Evolutionary conservation across 2,888 invertebrate species (phyloP).

Genomic region (Rosalia funebris): DNA sequence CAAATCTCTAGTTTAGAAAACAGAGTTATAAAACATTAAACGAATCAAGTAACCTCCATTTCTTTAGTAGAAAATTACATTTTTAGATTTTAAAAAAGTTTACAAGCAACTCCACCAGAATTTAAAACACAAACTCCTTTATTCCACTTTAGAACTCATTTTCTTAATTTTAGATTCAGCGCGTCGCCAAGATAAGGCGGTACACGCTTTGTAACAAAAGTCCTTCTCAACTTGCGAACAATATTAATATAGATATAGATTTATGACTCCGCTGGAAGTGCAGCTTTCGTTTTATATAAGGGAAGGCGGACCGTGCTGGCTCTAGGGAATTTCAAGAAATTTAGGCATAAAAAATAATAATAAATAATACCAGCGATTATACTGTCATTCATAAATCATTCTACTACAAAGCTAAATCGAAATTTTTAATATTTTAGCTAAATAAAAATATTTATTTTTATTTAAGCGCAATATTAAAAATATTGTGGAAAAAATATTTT

Average conservation of each 20-base stretch:
- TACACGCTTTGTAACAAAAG: slow-evolving; percentile 26
- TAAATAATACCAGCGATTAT: slow-evolving; percentile 19
- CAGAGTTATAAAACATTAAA: slow-evolving; percentile 38
- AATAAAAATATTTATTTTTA: too few species aligned
- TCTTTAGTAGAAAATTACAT: slow-evolving; percentile 44
- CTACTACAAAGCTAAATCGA: too few species aligned
- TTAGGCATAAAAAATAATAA: slow-evolving; percentile 15
- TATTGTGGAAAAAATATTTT: too few species aligned
- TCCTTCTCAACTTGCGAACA: slow-evolving; percentile 32
- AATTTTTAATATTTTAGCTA: too few species aligned
- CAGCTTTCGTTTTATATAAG: slow-evolving; percentile 7
- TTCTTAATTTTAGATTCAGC: slow-evolving; percentile 42
- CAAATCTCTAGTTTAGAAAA: slow-evolving; percentile 12
- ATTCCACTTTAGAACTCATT: slow-evolving; percentile 38
- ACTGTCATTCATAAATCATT: slow-evolving; percentile 12
- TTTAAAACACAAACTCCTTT: slow-evolving; percentile 28
- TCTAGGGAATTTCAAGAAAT: slow-evolving; percentile 10
- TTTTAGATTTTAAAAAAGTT: slow-evolving; percentile 44
- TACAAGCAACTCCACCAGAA: slow-evolving; percentile 30
- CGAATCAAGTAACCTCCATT: slow-evolving; percentile 35
- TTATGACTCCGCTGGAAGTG: slow-evolving; percentile 24
- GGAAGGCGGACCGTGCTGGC: slow-evolving; percentile 3
- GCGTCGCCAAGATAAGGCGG: slow-evolving; percentile 34
- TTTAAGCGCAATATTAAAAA: too few species aligned
- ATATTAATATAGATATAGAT: slow-evolving; percentile 35